phyloP scores from a whole-genome alignment of 2,113 vertebrate species.

The Nymphicus hollandicus region DNA sequence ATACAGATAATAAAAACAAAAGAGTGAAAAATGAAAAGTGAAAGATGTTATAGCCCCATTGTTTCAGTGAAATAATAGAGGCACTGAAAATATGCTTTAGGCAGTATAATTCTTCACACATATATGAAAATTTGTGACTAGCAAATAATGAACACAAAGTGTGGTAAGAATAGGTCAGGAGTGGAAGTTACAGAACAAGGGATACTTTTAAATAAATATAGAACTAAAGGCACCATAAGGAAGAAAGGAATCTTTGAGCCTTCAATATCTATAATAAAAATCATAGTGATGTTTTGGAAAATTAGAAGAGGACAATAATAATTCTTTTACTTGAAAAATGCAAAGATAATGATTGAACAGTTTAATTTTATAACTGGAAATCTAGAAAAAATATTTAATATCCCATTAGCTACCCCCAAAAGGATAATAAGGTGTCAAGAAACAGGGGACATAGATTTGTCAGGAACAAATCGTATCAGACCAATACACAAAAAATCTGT shows the following conservation, averaged over 20 bases:
- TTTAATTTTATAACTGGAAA: neutral
- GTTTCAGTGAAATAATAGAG: neutral
- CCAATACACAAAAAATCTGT: neutral
- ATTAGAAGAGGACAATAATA: neutral
- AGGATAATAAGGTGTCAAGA: neutral
- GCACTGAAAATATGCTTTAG: neutral
- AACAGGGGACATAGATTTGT: neutral
- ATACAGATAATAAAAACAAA: neutral
- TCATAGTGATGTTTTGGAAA: neutral
- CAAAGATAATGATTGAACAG: neutral
- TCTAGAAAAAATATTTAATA: neutral
- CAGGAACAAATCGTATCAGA: neutral
- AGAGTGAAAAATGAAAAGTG: neutral
- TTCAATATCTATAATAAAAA: neutral
- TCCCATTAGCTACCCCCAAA: neutral
- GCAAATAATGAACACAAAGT: neutral
- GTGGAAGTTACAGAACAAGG: neutral
- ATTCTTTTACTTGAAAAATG: neutral
- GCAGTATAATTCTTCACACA: neutral
- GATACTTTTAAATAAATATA: neutral
- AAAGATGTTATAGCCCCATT: neutral
- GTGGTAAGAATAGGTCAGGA: neutral
- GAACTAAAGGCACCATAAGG: neutral
- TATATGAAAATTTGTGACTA: neutral
- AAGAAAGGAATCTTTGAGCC: neutral